phyloP scores from a whole-genome alignment of 2,888 invertebrate species.

The Dromius quadrimaculatus region DNA sequence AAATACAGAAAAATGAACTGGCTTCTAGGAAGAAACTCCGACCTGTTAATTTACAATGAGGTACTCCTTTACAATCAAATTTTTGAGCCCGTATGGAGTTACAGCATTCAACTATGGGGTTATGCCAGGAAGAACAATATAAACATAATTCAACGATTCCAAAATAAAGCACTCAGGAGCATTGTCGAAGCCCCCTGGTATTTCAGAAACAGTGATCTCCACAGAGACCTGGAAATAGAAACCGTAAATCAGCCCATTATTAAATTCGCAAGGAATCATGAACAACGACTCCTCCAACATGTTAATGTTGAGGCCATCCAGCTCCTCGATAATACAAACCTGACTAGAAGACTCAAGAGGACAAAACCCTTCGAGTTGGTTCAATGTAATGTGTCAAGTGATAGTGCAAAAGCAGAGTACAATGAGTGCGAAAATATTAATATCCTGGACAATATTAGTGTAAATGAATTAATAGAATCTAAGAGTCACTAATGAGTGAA shows the following conservation, averaged over 20 bases:
- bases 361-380: conserved; percentile 39
- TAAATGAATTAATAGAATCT: background rate
- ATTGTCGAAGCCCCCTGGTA: conserved; percentile 51
- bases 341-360: conserved; percentile 52
- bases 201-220: conserved; percentile 45
- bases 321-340: conserved; percentile 49
- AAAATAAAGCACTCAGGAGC: conserved; percentile 52
- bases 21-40: conserved; percentile 41
- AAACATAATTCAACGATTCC: conserved; percentile 44
- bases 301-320: conserved; percentile 20
- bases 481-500: conserved; percentile 8
- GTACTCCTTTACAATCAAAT: conserved; percentile 49
- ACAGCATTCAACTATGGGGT: conserved; percentile 51
- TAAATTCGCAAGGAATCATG: conserved; percentile 30
- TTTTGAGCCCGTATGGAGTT: conserved; percentile 45
- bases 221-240: conserved; percentile 45
- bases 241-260: conserved; percentile 8
- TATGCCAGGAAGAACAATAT: conserved; percentile 40
- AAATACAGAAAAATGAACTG: conserved; percentile 44
- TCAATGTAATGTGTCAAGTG: background rate
- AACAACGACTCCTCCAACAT: conserved; percentile 28
- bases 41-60: conserved; percentile 40
- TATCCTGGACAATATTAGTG: background rate
- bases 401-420: conserved; percentile 20
- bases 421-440: background rate